Base-by-base conservation (phyloP, 2,888 invertebrate species). In the Himalopsyche japonica region DNA sequence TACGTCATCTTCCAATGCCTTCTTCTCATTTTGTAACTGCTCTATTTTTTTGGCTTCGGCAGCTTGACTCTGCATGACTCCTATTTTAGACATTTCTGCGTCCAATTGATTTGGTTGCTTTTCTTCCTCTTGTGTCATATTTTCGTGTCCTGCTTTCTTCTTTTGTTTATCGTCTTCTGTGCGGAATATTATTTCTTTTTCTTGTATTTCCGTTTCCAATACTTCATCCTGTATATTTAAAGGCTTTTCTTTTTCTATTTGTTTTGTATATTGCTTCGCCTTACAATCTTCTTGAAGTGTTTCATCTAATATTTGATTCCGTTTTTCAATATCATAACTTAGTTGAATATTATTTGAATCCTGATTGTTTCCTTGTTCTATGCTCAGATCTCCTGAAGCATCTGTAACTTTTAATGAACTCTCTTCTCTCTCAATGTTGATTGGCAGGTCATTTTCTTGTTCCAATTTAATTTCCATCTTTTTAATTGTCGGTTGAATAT, bases 281-380 rank as follows among this genome's bases (percentile, higher is more conserved):
- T 76, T 85, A 84, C 85, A 84, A 85, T 87, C 86, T 83, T 86
- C 86, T 84, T 88, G 85, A 86, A 87, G 84, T 49, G 87, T 84
- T 70, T 83, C 47, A 34, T 76, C 37, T 49, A 80, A 79, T 87
- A 81, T 57, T 77, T 83, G 86, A 84, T 85, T 79, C 86, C 85
- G 81, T 82, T 85, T 83, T 87, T 86, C 76, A 87, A 85, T 80
- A 83, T 83, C 24, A 78, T n/a, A n/a, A 77, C 79, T 85, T 85
- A 78, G 18, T 8, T 37, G 37, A 8, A 8, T 37, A 10, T 37
- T 10, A 37, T 49, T 49, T 86, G 18, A 43, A n/a, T 82, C 64
- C 20, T 80, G 6, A 76, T 76, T 82, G 43, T 49, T 7, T 70
- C 37, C 79, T 79, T 57, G 24, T 37, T 37, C 37, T 8, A 37